Percentiles rank a stretch among this genome's conserved stretches.
These are phyloP conservation scores for Zophobas atratus DNA, from an alignment of 1,140 invertebrate genomes.

Conservation along the genomic window DNA sequence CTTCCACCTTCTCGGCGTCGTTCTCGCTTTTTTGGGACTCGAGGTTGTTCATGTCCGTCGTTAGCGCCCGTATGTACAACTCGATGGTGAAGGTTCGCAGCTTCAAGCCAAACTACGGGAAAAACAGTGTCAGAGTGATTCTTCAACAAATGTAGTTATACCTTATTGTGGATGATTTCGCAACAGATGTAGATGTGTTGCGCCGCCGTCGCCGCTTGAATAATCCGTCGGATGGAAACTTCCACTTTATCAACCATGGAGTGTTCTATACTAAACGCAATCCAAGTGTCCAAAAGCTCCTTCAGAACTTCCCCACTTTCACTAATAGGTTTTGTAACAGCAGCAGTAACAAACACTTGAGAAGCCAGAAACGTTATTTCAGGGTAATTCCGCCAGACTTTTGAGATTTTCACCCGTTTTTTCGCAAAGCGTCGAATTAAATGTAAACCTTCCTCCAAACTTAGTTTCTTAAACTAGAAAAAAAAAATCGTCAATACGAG, in stretches of 20 bases:
- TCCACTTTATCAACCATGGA: slow-evolving; percentile 32
- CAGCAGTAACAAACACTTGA: slow-evolving; percentile 62
- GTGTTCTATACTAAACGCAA: slow-evolving; percentile 42
- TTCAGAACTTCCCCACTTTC: slow-evolving; percentile 58
- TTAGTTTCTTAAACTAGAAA: slow-evolving; percentile 64
- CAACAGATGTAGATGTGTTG: slow-evolving; percentile 63
- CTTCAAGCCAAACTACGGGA: slow-evolving; percentile 73
- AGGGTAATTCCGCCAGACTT: slow-evolving; percentile 63
- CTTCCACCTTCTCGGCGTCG: slow-evolving; percentile 70
- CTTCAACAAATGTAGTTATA: slow-evolving; percentile 48
- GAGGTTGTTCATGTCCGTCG: slow-evolving; percentile 83
- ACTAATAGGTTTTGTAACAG: slow-evolving; percentile 62
- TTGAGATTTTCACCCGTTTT: slow-evolving; percentile 64
- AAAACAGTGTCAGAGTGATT: slow-evolving; percentile 57
- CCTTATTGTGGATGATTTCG: slow-evolving; percentile 62
- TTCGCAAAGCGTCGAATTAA: slow-evolving; percentile 64
- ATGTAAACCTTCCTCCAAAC: slow-evolving; percentile 61
- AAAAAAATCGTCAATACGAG: slow-evolving; percentile 40
- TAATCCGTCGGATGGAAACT: slow-evolving; percentile 60
- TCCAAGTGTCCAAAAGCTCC: slow-evolving; percentile 59
- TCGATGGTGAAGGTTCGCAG: slow-evolving; percentile 80
- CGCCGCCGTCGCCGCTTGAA: slow-evolving; percentile 62
- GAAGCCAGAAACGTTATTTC: slow-evolving; percentile 62
- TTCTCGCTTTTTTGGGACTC: slow-evolving; percentile 76
- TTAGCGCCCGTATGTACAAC: slow-evolving; percentile 81